Evolutionary conservation across 2,113 vertebrate genomes (phyloP).

Genomic region (Tylochromis polylepis): DNA sequence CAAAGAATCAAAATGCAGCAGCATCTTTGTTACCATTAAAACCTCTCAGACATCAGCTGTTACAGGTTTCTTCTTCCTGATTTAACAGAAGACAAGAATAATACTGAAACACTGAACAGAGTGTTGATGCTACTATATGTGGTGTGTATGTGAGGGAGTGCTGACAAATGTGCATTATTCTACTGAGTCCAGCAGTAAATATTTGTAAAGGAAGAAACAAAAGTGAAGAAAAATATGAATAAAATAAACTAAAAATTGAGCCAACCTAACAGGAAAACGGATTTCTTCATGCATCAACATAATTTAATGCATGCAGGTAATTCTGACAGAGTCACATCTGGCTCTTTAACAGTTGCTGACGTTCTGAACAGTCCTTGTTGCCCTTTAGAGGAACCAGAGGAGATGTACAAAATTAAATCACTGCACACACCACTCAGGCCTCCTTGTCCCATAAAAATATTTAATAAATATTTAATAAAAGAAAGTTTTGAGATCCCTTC

Average conservation of each 20-base stretch:
- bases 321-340: neutral
- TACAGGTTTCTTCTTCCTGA: neutral
- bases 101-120: neutral
- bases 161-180: neutral
- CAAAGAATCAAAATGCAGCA: too few relatives aligned
- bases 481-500: too few relatives aligned
- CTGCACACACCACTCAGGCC: neutral
- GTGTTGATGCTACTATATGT: neutral
- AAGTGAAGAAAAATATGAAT: accelerated
- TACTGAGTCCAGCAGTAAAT: neutral
- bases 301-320: neutral
- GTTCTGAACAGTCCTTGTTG: neutral
- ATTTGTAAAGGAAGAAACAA: neutral
- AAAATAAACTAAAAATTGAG: neutral
- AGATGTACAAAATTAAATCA: neutral
- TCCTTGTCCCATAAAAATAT: neutral
- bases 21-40: neutral
- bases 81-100: neutral
- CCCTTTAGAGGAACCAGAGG: neutral
- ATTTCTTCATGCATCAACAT: neutral
- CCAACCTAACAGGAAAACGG: neutral
- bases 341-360: neutral
- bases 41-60: neutral
- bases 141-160: neutral
- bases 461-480: too few relatives aligned